Evolutionary conservation across 2,888 invertebrate genomes (phyloP), one percentile per base, ranked within the genome.

Genomic region (Drosophila neotestacea): DNA sequence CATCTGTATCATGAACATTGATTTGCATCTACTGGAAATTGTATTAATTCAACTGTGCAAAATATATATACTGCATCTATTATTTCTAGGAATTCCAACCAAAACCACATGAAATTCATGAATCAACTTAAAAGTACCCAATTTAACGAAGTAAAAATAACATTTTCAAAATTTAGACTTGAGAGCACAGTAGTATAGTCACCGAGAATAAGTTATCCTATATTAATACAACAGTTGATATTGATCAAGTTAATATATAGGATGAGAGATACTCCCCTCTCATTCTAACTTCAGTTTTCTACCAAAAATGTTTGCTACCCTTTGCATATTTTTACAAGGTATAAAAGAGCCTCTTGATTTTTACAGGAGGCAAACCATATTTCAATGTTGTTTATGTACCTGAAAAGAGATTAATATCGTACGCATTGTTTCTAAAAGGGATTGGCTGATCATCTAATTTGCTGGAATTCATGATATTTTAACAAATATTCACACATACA

Each of bases 1-100:
- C 56, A 51, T 39, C 9, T 47, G 27, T 28, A 68, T 27, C 13
- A 68, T 48, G 30, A 38, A 32, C 13, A 32, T 11, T 54, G 38
- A 60, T 75, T 79, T 79, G 63, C 70, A 62, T 68, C 46, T 47
- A 27, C 36, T 36, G 30, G 5, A 22, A 32, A 5, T 62, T 47
- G 30, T 60, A 36, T 44, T 16, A 41, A 56, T 51, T 61, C 38
- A 36, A 22, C 9, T 39, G 47, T 58, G 54, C 48, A 47, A 16
- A 48, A 38, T 32, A 13, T 47, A 38, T 48, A 28, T 13, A 44
- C 5, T 34, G 34, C 44, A 41, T 42, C 7, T 27, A 42, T 6
- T 32, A 28, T 42, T 50, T 48, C 13, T 22, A 22, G n/a, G 22
- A 27, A 60, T 32, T 60, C 13, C 59, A 50, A 32, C 32, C 9